Evolutionary conservation across 2,888 invertebrate genomes (phyloP).

Genomic region (Calameuta filiformis): DNA sequence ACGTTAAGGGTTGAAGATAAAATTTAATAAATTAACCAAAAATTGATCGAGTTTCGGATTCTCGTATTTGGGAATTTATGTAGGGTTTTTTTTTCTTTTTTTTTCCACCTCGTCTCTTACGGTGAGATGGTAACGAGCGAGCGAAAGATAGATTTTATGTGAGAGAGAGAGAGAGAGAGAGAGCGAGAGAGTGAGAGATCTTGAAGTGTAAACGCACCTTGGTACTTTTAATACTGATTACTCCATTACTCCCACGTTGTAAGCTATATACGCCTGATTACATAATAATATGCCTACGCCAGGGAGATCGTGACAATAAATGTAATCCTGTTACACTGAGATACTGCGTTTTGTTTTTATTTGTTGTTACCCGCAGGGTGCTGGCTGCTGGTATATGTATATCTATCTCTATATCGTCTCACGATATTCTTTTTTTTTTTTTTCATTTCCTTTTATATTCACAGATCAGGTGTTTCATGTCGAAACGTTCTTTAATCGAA

Average conservation of each 20-base stretch:
- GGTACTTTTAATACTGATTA: slow-evolving; percentile 26
- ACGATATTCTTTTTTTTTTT: slow-evolving; percentile 12
- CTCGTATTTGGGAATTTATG: neutral
- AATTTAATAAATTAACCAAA: neutral
- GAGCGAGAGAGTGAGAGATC: slow-evolving; percentile 21
- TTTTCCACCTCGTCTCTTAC: neutral
- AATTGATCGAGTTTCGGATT: neutral
- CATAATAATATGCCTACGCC: slow-evolving; percentile 41
- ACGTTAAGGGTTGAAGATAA: neutral
- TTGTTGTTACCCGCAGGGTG: slow-evolving; percentile 64
- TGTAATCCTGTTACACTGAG: slow-evolving; percentile 66
- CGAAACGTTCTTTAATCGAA: slow-evolving; percentile 6
- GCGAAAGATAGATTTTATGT: slow-evolving; percentile 4
- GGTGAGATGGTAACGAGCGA: neutral
- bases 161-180: slow-evolving; percentile 18
- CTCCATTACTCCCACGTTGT: slow-evolving; percentile 51
- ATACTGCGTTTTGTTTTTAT: slow-evolving; percentile 64
- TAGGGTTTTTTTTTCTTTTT: neutral
- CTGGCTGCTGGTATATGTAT: slow-evolving; percentile 61
- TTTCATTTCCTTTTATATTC: slow-evolving; percentile 18
- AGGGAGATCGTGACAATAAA: slow-evolving; percentile 66
- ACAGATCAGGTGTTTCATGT: slow-evolving; percentile 24
- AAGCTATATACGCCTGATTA: slow-evolving; percentile 44
- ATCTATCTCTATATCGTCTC: slow-evolving; percentile 38
- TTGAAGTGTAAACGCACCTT: slow-evolving; percentile 40